Conservation (phyloP, 1,140 invertebrate genomes). For the Drosophila paulistorum region DNA sequence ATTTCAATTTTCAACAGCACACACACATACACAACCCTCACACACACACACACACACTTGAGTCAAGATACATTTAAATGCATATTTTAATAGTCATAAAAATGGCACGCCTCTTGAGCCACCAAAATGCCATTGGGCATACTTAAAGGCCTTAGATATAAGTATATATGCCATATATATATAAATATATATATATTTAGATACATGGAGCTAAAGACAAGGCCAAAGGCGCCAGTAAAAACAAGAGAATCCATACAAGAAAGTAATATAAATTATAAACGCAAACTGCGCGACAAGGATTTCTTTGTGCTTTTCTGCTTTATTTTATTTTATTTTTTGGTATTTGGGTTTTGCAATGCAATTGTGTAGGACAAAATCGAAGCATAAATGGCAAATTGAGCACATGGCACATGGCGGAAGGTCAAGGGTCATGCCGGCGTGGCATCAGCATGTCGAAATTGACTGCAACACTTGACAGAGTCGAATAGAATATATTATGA, state of each 20-base stretch:
- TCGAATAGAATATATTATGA: constrained; percentile 32
- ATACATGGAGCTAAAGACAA: constrained; percentile 51
- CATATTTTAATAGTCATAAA: constrained; percentile 79
- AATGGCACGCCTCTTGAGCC: constrained; percentile 49
- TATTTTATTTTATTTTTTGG: no score
- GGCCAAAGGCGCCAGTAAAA: constrained; percentile 68
- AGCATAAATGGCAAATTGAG: constrained; percentile 53
- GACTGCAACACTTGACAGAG: constrained; percentile 70
- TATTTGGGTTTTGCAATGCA: constrained; percentile 24
- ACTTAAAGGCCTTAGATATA: constrained; percentile 63
- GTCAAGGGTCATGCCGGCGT: constrained; percentile 70
- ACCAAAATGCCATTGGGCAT: constrained; percentile 64
- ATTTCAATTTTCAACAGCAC: constrained; percentile 73
- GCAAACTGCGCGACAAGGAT: constrained; percentile 79
- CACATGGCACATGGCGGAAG: constrained; percentile 68
- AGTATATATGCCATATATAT: background rate
- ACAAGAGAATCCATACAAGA: constrained; percentile 54
- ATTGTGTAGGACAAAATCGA: constrained; percentile 51
- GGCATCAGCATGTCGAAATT: constrained; percentile 64
- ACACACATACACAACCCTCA: constrained; percentile 20
- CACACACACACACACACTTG: constrained; percentile 17
- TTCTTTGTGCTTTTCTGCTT: constrained; percentile 26
- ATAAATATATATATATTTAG: constrained; percentile 5
- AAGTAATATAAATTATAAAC: constrained; percentile 80
- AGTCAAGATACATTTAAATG: constrained; percentile 67